Conservation (phyloP, 2,113 vertebrate species). For the Gulo gulo region DNA sequence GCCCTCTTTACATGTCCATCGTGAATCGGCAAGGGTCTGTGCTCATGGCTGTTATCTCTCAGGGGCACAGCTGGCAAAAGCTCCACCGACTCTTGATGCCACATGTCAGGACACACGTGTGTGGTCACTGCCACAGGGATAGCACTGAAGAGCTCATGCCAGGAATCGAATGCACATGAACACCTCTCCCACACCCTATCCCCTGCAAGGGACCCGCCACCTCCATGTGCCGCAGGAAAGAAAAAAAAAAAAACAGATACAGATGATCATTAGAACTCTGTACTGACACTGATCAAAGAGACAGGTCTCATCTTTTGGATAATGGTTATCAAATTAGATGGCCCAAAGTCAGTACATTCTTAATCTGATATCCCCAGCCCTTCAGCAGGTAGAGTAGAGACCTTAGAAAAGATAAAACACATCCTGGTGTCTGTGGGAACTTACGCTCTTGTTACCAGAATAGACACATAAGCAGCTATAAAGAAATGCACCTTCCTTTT, state of each 20-base stretch:
- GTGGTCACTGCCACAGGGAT: background rate
- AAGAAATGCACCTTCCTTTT: background rate
- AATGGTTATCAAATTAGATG: background rate
- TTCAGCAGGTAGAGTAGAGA: background rate
- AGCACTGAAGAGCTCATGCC: background rate
- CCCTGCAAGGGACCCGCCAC: background rate
- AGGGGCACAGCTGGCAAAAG: background rate
- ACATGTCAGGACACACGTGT: background rate
- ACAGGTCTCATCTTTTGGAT: background rate
- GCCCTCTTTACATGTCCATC: background rate
- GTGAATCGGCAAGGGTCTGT: background rate
- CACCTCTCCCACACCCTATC: background rate
- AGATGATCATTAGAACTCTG: background rate
- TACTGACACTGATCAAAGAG: background rate
- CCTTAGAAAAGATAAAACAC: background rate
- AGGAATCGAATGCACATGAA: background rate
- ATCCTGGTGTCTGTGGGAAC: background rate
- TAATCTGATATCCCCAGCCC: background rate
- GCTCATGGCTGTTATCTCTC: background rate
- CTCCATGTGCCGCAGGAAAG: background rate
- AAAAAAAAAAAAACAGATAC: background rate
- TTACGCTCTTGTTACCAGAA: background rate
- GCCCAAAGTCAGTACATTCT: background rate
- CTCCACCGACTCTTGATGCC: background rate
- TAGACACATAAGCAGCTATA: background rate